Evolutionary conservation across 2,797 vertebrate species (phyloP).

Genomic region (Lagorchestes hirsutus): DNA sequence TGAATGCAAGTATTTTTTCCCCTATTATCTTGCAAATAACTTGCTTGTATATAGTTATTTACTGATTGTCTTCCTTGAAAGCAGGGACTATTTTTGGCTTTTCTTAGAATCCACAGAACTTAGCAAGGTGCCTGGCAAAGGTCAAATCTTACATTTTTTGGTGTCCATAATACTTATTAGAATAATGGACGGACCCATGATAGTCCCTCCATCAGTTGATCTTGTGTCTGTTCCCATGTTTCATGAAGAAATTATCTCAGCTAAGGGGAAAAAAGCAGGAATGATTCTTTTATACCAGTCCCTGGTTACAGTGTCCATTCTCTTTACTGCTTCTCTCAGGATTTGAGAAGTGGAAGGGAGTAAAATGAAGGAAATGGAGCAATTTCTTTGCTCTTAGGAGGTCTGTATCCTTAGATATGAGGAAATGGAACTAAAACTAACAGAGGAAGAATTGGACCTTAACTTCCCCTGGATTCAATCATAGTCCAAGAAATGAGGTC

Average conservation of each 20-base stretch:
- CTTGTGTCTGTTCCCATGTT: not conserved
- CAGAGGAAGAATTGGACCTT: not conserved
- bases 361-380: not conserved
- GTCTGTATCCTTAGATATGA: not conserved
- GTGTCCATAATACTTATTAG: not conserved
- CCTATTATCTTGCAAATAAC: not conserved
- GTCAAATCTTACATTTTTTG: not conserved
- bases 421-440: not conserved
- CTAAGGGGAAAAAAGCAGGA: not conserved
- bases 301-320: not conserved
- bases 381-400: not conserved
- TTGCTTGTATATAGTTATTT: not conserved
- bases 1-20: not conserved
- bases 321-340: not conserved
- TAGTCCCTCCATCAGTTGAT: not conserved
- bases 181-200: not conserved
- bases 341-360: not conserved
- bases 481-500: not conserved
- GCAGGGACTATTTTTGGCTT: not conserved
- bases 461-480: not conserved
- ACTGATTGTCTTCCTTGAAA: not conserved
- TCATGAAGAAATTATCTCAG: not conserved
- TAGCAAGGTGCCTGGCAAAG: not conserved
- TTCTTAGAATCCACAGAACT: not conserved
- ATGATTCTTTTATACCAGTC: not conserved